These are phyloP conservation scores for Sylvia borin DNA, from an alignment of 2,797 vertebrate species.

Conservation along the genomic window DNA sequence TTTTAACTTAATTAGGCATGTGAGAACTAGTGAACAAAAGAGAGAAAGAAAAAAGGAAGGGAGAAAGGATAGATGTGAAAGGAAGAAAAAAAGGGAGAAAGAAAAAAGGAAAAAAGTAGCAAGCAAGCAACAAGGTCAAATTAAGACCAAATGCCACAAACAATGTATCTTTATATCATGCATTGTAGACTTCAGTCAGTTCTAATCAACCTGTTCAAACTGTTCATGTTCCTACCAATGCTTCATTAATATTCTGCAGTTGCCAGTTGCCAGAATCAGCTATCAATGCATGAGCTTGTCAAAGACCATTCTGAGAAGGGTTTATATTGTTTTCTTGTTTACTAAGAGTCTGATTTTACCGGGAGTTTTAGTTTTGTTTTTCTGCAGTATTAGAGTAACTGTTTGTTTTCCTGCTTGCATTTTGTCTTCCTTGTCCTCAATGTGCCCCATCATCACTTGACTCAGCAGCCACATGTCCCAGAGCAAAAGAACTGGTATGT, in stretches of 20 bases:
- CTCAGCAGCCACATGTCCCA: not conserved
- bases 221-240: not conserved
- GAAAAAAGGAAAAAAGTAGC: not conserved
- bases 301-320: constrained; percentile 35
- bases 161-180: constrained; percentile 23
- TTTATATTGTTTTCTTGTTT: not conserved
- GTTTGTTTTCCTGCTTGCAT: not conserved
- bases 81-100: not conserved
- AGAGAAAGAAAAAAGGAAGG: not conserved
- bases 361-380: not conserved
- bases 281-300: constrained; percentile 4
- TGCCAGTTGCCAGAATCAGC: constrained; percentile 12
- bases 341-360: not conserved
- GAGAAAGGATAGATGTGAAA: not conserved
- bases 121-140: constrained; percentile 31
- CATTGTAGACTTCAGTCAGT: not conserved
- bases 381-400: not conserved
- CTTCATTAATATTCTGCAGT: constrained; percentile 46
- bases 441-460: not conserved
- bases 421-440: not conserved
- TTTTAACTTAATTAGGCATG: not conserved
- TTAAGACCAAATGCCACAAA: not conserved
- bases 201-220: constrained; percentile 14
- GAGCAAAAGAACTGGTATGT: not conserved
- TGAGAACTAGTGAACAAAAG: not conserved